phyloP scores from a whole-genome alignment of 2,113 vertebrate genomes.

The Mirza zaza region DNA sequence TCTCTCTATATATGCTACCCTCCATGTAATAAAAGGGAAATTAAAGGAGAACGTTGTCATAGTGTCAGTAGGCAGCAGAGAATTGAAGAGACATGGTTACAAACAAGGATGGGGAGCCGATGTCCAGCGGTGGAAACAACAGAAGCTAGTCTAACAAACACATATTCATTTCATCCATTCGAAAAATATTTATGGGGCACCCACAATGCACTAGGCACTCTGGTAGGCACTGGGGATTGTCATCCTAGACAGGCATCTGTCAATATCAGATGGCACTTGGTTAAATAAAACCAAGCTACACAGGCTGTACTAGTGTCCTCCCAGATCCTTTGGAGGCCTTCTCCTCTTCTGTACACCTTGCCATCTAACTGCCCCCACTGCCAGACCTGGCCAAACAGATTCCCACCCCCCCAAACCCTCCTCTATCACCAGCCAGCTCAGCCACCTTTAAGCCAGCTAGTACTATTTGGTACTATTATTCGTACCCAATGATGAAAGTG shows the following conservation, averaged over 20 bases:
- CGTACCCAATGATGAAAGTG: background rate
- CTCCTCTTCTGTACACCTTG: background rate
- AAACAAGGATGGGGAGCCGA: background rate
- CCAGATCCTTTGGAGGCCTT: background rate
- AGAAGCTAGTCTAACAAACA: background rate
- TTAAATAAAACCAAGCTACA: background rate
- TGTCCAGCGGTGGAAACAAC: background rate
- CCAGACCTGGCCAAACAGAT: background rate
- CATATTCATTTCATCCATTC: background rate
- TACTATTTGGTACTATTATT: background rate
- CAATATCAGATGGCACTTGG: background rate
- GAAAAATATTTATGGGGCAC: background rate
- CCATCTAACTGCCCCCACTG: background rate
- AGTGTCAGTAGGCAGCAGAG: background rate
- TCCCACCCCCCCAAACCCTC: background rate
- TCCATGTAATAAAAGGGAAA: background rate
- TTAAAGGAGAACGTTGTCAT: background rate
- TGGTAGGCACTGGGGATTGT: background rate
- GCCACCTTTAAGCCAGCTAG: background rate
- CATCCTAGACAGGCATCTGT: background rate
- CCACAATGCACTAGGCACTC: background rate
- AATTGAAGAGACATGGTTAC: background rate
- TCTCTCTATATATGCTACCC: background rate
- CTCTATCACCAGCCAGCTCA: background rate
- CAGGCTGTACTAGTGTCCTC: background rate